Evolutionary conservation across 1,140 invertebrate genomes (phyloP).

Genomic region (Pseudomyrmex concolor): DNA sequence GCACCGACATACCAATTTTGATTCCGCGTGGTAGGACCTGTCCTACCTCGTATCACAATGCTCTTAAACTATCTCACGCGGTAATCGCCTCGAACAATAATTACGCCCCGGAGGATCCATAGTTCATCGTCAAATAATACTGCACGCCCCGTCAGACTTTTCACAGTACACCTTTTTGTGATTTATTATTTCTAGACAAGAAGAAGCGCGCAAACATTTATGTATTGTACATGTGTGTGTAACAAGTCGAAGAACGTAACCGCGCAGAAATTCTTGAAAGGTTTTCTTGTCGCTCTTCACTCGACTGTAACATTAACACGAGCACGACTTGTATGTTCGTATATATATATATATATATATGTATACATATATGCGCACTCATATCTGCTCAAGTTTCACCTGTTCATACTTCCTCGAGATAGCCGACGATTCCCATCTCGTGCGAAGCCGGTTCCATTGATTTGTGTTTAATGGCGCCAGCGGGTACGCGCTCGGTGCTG

Average conservation of each 20-base stretch:
- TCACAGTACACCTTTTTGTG: constrained; percentile 6
- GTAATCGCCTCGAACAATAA: constrained; percentile 62
- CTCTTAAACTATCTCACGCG: constrained; percentile 32
- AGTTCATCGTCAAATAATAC: constrained; percentile 14
- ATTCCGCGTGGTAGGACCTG: constrained; percentile 76
- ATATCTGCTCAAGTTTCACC: constrained; percentile 56
- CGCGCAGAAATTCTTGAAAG: not conserved
- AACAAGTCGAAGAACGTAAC: not conserved
- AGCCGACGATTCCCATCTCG: constrained; percentile 43
- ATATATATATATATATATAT: too few species aligned
- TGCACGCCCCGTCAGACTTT: not conserved
- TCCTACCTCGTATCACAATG: constrained; percentile 63
- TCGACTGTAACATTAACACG: too few species aligned
- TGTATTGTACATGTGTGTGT: too few species aligned
- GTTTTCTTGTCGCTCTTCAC: constrained; percentile 20
- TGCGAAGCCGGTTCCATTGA: constrained; percentile 26
- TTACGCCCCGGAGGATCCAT: constrained; percentile 58
- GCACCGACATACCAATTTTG: constrained; percentile 80
- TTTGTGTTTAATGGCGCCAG: constrained; percentile 51
- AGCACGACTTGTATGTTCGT: too few species aligned
- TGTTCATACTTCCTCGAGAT: constrained; percentile 25
- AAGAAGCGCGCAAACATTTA: too few species aligned
- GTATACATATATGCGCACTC: not conserved
- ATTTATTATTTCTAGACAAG: constrained; percentile 25
- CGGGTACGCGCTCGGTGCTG: constrained; percentile 22